These are phyloP conservation scores for Porites cylindrica DNA, from an alignment of 92 coral and sea anemone species.

Conservation along the genomic window DNA sequence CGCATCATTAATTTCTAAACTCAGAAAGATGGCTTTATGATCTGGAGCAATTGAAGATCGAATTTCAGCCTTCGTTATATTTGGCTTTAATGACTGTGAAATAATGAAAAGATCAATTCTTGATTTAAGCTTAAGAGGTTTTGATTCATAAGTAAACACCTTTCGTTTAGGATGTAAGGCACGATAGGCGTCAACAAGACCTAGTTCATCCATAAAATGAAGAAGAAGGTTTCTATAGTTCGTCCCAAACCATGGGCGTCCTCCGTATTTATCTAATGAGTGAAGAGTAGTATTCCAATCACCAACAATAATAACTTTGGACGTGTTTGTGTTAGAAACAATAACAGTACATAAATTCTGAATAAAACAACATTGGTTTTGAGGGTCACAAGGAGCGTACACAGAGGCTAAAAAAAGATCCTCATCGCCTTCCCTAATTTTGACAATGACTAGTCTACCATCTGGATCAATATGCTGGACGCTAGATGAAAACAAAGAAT, in stretches of 20 bases:
- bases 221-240: not conserved
- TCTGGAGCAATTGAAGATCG: too few relatives aligned
- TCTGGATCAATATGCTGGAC: not conserved
- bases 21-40: too few relatives aligned
- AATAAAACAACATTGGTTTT: not conserved
- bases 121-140: too few relatives aligned
- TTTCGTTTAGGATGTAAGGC: not conserved
- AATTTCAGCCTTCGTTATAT: too few relatives aligned
- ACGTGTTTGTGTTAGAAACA: slow-evolving; percentile 1
- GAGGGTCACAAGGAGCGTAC: not conserved
- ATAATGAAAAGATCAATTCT: too few relatives aligned
- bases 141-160: too few relatives aligned
- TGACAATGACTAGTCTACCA: not conserved
- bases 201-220: slow-evolving; percentile 10
- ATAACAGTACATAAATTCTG: not conserved
- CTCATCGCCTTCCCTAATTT: not conserved
- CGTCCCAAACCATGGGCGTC: not conserved
- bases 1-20: too few relatives aligned
- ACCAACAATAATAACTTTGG: not conserved
- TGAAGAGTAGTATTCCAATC: slow-evolving; percentile 6
- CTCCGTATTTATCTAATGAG: slow-evolving; percentile 1
- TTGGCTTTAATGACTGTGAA: too few relatives aligned
- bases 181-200: not conserved
- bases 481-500: not conserved
- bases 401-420: not conserved